Base-by-base conservation (phyloP, 2,113 vertebrate genomes). In the Eonycteris spelaea region DNA sequence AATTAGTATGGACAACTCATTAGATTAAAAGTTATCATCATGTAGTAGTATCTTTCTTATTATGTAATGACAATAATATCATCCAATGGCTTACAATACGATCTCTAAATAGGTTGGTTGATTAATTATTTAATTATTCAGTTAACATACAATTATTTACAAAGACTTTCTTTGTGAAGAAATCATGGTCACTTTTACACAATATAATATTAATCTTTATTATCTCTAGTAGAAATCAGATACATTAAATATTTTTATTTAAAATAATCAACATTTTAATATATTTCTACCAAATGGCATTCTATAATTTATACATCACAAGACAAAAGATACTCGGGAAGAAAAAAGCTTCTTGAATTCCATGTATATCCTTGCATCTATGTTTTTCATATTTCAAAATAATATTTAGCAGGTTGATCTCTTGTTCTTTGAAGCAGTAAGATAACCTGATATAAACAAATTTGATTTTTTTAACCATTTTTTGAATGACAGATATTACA, bases 341-440 rank as follows among this genome's bases (percentile, higher is more conserved):
- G 57, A 61, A 61, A 24, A 28, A 61, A 26, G 3, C 59, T 28
- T 61, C 59, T 28, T 26, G 26, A 61, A 61, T 61, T 22, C 4
- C 59, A 61, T 13, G 0, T 90, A 19, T 35, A 86, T 14, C 61
- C 71, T 97, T 87, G n/a, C 10, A 8, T 96, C 51, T 59, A 4
- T 85, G 15, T 61, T 65, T 89, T n/a, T 82, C 40, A 78, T 63
- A 84, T 77, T 97, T 68, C n/a, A 18, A 86, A 88, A 94, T 90
- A 40, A 18, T 61, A 30, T 74, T 96, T 85, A 95, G 33, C 2
- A 7, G 30, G 5, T n/a, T 90, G 80, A 86, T 51, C 97, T 16
- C 12, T 38, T 8, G 10, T 15, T 57, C 7, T 71, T 65, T 78
- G 13, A 63, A 94, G 73, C 26, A 84, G 6, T 53, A 78, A 67